These are phyloP conservation scores for Lamellibrachia luymesi DNA, from an alignment of 1,140 invertebrate species.

Conservation along the genomic window DNA sequence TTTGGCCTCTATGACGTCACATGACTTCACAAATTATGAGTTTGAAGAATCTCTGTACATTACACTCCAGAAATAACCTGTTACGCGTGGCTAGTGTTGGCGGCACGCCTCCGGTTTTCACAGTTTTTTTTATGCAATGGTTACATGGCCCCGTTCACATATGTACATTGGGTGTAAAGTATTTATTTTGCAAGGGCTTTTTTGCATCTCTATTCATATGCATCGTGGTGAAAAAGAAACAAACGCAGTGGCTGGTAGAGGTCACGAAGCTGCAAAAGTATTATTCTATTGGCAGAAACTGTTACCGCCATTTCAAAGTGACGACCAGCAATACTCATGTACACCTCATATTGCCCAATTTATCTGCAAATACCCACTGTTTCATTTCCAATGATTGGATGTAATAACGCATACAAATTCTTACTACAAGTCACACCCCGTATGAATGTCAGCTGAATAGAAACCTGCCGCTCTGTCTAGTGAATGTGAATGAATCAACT, in stretches of 20 bases:
- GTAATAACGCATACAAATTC: background rate
- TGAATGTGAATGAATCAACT: background rate
- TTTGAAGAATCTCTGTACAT: background rate
- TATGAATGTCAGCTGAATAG: background rate
- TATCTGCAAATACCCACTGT: background rate
- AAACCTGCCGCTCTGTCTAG: background rate
- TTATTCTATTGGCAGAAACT: background rate
- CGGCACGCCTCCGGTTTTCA: background rate
- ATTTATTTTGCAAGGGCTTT: constrained; percentile 5
- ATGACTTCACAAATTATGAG: background rate
- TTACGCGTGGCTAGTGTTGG: background rate
- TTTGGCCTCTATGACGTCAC: background rate
- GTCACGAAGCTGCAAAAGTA: background rate
- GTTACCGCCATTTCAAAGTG: background rate
- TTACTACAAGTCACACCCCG: background rate
- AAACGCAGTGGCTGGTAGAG: background rate
- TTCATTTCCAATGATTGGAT: background rate
- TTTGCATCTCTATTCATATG: background rate
- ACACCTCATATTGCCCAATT: background rate
- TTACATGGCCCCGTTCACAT: background rate
- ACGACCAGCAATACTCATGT: background rate
- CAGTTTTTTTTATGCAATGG: background rate
- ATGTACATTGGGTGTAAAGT: background rate
- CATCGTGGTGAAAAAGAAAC: background rate
- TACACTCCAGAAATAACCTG: background rate